A percentile compares a stretch with the other conserved stretches of the same genome.
phyloP scores from a whole-genome alignment of 2,113 vertebrate genomes.

The Malurus alboscapulatus region DNA sequence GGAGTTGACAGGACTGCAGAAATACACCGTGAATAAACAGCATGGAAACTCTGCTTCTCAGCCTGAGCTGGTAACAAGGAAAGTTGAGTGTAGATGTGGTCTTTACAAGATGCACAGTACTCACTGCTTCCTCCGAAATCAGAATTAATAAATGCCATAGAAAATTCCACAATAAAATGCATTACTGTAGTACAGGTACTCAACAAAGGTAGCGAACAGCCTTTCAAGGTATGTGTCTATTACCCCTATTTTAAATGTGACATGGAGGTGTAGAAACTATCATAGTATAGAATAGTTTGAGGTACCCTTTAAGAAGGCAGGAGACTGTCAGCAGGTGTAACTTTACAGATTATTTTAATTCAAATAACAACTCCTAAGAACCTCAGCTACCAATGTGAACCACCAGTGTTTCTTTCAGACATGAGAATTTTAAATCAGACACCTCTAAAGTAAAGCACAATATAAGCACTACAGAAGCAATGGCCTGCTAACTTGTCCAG shows the following conservation, averaged over 20 bases:
- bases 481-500: background rate
- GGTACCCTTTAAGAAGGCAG: background rate
- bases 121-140: background rate
- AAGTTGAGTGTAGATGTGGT: background rate
- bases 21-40: background rate
- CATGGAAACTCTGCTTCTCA: background rate
- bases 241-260: background rate
- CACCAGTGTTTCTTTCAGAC: background rate
- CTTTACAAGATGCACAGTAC: background rate
- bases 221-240: background rate
- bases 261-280: background rate
- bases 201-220: background rate
- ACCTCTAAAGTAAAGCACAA: background rate
- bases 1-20: background rate
- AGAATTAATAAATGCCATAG: background rate
- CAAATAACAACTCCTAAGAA: background rate
- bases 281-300: background rate
- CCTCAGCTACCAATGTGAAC: background rate
- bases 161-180: background rate
- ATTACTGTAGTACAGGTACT: background rate
- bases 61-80: background rate
- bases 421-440: background rate
- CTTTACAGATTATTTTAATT: background rate
- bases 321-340: background rate
- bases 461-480: background rate